Percentiles rank a stretch among this genome's conserved stretches.
These are phyloP conservation scores for Gymnogyps californianus DNA, from an alignment of 2,113 vertebrate genomes.

Conservation along the genomic window DNA sequence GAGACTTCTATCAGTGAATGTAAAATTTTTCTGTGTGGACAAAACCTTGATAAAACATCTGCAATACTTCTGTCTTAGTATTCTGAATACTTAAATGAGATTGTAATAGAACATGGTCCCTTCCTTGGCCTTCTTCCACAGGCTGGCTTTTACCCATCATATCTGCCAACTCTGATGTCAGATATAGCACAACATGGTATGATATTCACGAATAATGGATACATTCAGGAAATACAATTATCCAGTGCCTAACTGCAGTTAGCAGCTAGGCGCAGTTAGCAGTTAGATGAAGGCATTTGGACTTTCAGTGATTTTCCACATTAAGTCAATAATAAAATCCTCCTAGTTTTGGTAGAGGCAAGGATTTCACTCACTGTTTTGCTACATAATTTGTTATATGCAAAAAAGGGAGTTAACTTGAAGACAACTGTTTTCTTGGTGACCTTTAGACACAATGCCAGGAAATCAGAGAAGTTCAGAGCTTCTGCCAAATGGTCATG, in stretches of 20 bases:
- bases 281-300: background rate
- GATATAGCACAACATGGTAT: background rate
- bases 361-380: background rate
- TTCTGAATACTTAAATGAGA: background rate
- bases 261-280: background rate
- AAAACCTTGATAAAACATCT: background rate
- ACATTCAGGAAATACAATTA: background rate
- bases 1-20: background rate
- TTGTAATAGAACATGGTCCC: background rate
- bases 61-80: background rate
- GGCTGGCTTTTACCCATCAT: background rate
- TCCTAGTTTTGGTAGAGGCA: background rate
- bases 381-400: background rate
- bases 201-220: background rate
- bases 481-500: background rate
- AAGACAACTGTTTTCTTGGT: background rate
- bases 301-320: background rate
- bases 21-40: background rate
- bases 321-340: background rate
- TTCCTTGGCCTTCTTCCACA: background rate
- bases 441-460: background rate
- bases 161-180: background rate
- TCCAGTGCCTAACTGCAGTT: background rate
- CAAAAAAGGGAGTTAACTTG: background rate
- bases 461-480: background rate